phyloP scores from a whole-genome alignment of 2,888 invertebrate species.

The Pharmacophagus antenor region DNA sequence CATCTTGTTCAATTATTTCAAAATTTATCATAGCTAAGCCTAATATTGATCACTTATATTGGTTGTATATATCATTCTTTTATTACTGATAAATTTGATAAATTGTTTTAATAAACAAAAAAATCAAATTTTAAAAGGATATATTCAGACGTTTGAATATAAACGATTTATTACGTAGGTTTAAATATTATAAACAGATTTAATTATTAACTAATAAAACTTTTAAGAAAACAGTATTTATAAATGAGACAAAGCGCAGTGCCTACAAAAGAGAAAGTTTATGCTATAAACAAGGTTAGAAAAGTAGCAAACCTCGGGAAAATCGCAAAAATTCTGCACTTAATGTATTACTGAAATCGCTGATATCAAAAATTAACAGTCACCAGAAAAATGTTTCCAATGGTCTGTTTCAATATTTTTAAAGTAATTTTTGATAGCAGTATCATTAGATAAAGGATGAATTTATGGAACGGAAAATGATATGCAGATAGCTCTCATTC shows the following conservation, averaged over 20 bases:
- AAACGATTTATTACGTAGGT: background rate
- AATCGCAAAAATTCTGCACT: conserved; percentile 13
- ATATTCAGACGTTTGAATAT: background rate
- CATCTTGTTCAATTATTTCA: too few relatives aligned
- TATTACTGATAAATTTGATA: background rate
- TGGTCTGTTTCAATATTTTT: background rate
- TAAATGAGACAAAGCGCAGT: conserved; percentile 20
- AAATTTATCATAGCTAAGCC: too few relatives aligned
- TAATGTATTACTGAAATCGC: background rate
- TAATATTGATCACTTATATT: too few relatives aligned
- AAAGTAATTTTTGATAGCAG: background rate
- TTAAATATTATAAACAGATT: background rate
- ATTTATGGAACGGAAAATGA: conserved; percentile 7
- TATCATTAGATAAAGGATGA: background rate
- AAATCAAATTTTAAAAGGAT: background rate
- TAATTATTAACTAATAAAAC: background rate
- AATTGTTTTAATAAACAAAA: too few relatives aligned
- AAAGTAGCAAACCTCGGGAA: conserved; percentile 8
- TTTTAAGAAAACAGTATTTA: conserved; percentile 6
- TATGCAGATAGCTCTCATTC: conserved; percentile 8
- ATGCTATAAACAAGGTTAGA: conserved; percentile 20
- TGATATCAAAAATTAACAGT: background rate
- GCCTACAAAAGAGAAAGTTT: conserved; percentile 17
- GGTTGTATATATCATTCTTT: background rate
- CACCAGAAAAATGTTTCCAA: background rate